Evolutionary conservation across 1,140 invertebrate genomes (phyloP).

Genomic region (Mesaphorura yosii): DNA sequence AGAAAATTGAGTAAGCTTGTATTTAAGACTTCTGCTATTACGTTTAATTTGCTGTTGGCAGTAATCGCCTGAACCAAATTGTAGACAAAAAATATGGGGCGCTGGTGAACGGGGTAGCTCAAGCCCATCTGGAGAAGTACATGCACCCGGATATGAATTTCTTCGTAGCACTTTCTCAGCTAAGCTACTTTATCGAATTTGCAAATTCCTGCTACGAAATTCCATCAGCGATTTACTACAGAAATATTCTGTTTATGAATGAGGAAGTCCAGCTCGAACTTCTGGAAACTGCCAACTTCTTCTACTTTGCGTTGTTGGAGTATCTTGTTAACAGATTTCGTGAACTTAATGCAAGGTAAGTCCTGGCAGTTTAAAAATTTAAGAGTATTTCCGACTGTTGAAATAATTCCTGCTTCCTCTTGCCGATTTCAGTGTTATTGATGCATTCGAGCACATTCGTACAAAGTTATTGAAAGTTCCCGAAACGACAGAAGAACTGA

Average conservation of each 20-base stretch:
- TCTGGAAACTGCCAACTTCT: slow-evolving; percentile 15
- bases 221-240: slow-evolving; percentile 23
- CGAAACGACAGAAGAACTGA: slow-evolving; percentile 53
- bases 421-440: too few species aligned
- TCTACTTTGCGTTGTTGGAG: slow-evolving; percentile 18
- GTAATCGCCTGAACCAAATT: too few species aligned
- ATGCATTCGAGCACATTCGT: slow-evolving; percentile 31
- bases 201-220: slow-evolving; percentile 14
- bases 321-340: slow-evolving; percentile 17
- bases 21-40: slow-evolving; percentile 13
- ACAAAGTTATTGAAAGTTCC: slow-evolving; percentile 49
- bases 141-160: too few species aligned
- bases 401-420: slow-evolving; percentile 5
- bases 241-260: slow-evolving; percentile 19
- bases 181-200: slow-evolving; percentile 23
- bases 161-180: slow-evolving; percentile 17
- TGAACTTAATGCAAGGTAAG: slow-evolving; percentile 14
- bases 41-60: too few species aligned
- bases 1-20: background rate
- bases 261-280: slow-evolving; percentile 24
- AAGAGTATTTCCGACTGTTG: background rate
- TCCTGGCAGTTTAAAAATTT: background rate
- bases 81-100: slow-evolving; percentile 17
- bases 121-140: too few species aligned
- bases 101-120: slow-evolving; percentile 23